Base-by-base conservation (phyloP, 1,140 invertebrate genomes). In the Eupristina koningsbergeri region DNA sequence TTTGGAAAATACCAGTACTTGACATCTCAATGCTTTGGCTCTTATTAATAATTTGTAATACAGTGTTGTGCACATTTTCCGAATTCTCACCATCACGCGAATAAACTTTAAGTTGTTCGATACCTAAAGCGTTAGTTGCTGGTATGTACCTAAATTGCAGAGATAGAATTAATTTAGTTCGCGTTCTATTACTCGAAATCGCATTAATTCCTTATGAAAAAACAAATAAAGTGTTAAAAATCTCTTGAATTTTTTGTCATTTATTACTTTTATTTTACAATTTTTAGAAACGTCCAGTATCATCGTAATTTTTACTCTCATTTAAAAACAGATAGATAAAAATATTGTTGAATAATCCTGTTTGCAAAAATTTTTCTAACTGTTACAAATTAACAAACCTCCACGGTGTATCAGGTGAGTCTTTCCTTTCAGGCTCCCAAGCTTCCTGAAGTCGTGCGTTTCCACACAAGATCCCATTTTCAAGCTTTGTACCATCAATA, bases 341-440 rank as follows among this genome's bases (percentile, higher is more conserved):
- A 50, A 50, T 15, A 17, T n/a, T n/a, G n/a, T n/a, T n/a, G n/a
- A n/a, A 64, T 34, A 64, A 64, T 64, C n/a, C 3, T 3, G 11
- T 34, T n/a, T 34, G 34, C 34, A 39, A 36, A 7, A 0, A 17
- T 7, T 61, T 61, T n/a, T 26, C 26, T 61, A 0, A 29, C 15
- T 50, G 47, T 2, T 17, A 17, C 47, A 22, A 53, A 75, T 15
- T 1, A 34, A 1, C 91, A 88, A 26, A 93, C 85, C 92, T 88
- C 92, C 92, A 93, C 11, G 92, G 92, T 1, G 92, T 91, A 47
- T 93, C 92, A 0, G 91, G 92, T 0, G 92, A 92, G 0, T 89
- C 82, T 80, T 92, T 92, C 19, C 89, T 87, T 31, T 93, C 92
- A 0, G 89, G 80, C 36, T 92, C 91, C 91, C 92, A 93, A 0